Conservation (phyloP, 2,113 vertebrate species). For the Ivindomyrus marchei region DNA sequence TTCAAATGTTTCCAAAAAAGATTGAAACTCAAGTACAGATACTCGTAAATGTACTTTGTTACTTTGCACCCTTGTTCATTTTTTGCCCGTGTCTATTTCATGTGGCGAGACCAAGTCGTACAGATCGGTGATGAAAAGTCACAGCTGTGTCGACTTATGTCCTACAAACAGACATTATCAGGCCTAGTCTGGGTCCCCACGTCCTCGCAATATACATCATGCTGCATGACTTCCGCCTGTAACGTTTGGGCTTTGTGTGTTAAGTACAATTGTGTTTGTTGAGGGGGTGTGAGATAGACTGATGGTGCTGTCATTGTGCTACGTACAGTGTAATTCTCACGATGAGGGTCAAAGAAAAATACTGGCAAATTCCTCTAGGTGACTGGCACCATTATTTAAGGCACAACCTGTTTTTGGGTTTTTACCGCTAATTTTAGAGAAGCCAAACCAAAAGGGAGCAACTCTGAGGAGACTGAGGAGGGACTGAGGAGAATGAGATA, state of each 20-base stretch:
- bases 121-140: neutral
- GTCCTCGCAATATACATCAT: too few species aligned
- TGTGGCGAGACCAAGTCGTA: neutral
- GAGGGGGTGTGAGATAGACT: too few species aligned
- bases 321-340: too few species aligned
- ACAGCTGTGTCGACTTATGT: neutral
- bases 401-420: neutral
- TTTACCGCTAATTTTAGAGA: neutral
- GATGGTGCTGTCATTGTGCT: too few species aligned
- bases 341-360: too few species aligned
- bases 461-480: neutral
- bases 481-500: neutral
- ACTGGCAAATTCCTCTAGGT: too few species aligned
- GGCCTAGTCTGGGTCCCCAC: neutral
- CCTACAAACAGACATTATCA: neutral
- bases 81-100: neutral
- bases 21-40: neutral
- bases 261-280: too few species aligned
- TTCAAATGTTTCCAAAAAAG: too few species aligned
- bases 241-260: too few species aligned
- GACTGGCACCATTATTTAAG: neutral
- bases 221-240: too few species aligned
- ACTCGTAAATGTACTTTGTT: neutral
- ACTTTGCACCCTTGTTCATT: neutral
- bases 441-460: neutral